phyloP scores from a whole-genome alignment of 1,140 invertebrate species.

The Hesperophylax magnus region DNA sequence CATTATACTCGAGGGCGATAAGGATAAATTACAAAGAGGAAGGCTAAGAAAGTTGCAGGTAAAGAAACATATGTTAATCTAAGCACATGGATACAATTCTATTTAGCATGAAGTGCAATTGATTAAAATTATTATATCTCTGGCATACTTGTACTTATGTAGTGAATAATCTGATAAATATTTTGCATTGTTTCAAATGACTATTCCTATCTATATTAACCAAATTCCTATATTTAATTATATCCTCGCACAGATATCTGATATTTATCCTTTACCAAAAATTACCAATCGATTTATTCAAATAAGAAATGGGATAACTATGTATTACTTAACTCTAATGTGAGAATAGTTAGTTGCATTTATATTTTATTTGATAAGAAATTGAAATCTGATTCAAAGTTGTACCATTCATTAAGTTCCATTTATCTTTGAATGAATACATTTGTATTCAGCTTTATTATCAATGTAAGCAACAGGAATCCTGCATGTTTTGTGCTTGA shows the following conservation, averaged over 20 bases:
- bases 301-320: slow-evolving; percentile 28
- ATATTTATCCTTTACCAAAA: slow-evolving; percentile 30
- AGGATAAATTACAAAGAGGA: too few species aligned
- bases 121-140: slow-evolving; percentile 1
- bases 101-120: slow-evolving; percentile 11
- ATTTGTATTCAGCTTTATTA: too few species aligned
- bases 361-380: too few species aligned
- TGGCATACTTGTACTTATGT: slow-evolving; percentile 11
- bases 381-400: too few species aligned
- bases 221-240: slow-evolving; percentile 27
- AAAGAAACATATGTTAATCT: neutral
- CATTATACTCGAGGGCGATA: too few species aligned
- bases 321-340: slow-evolving; percentile 34
- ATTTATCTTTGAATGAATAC: too few species aligned
- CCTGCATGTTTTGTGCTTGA: too few species aligned
- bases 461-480: too few species aligned
- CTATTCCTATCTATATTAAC: slow-evolving; percentile 37
- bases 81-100: slow-evolving; percentile 16
- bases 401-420: too few species aligned
- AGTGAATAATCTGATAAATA: neutral
- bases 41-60: too few species aligned
- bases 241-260: slow-evolving; percentile 12
- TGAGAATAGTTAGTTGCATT: slow-evolving; percentile 29
- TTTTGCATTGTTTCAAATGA: slow-evolving; percentile 25
- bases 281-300: slow-evolving; percentile 26